Base-by-base conservation (phyloP, 1,140 invertebrate species). In the Drosophila funebris region DNA sequence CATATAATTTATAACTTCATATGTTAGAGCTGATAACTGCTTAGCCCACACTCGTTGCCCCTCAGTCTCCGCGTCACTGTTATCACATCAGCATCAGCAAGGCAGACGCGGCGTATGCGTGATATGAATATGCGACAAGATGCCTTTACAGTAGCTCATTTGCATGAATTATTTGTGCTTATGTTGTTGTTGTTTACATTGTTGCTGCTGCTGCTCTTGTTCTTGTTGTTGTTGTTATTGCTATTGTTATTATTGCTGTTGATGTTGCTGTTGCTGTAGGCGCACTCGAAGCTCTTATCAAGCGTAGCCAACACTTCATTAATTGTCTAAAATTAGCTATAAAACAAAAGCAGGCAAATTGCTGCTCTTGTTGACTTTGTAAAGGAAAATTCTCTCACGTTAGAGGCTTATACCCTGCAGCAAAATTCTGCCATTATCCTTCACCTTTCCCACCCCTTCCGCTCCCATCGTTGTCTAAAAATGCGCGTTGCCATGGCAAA, bases 321-420 rank as follows among this genome's bases (percentile, higher is more conserved):
- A 87, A 87, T 87, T 87, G 84, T 88, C 83, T 87, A 87, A 88
- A 87, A 87, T 87, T 87, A 83, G 79, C 78, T 73, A 83, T 87
- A 83, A 88, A 88, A 63, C 75, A 82, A 67, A 52, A 67, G 62
- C 66, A 31, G 31, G 37, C 52, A 54, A 53, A 60, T 41, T 52
- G 46, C 41, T 63, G 57, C 22, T 46, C 2, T 13, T 58, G 11
- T 22, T 68, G 31, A 24, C 20, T 14, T 52, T 53, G 31, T 41
- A 53, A 22, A 56, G 44, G 57, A 67, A 77, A 37, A 36, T 7
- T 33, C 41, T 46, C 29, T 20, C 41, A 31, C 48, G 16, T 52
- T 52, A 33, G 48, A 4, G 24, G 39, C 39, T 44, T 43, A 31
- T 9, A 44, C 24, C 33, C 58, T 50, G 18, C 48, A 54, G 58